Conservation (phyloP, 2,113 vertebrate genomes). For the Leucopsar rothschildi region DNA sequence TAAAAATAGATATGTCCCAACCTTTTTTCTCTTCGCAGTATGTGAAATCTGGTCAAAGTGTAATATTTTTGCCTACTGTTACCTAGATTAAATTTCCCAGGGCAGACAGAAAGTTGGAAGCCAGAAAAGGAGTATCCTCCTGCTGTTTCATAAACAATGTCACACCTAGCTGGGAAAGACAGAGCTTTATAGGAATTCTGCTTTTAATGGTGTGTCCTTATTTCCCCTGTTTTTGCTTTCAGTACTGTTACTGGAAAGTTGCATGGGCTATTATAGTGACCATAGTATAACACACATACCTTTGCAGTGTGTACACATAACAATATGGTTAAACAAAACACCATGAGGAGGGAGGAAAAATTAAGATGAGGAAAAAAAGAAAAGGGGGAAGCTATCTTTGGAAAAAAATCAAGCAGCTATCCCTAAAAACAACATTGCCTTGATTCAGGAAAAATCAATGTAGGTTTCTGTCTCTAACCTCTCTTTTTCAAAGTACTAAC, state of each 20-base stretch:
- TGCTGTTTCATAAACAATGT: slow-evolving; percentile 74
- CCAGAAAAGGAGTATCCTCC: slow-evolving; percentile 59
- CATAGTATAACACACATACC: background rate
- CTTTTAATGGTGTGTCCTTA: slow-evolving; percentile 53
- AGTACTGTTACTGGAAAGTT: slow-evolving; percentile 47
- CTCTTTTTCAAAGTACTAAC: background rate
- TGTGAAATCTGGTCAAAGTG: slow-evolving; percentile 69
- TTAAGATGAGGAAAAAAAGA: background rate
- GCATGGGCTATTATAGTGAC: background rate
- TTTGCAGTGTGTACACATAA: background rate
- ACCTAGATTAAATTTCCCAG: slow-evolving; percentile 75
- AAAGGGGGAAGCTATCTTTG: background rate
- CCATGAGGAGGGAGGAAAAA: background rate
- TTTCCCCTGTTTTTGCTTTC: slow-evolving; percentile 52
- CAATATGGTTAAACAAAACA: background rate
- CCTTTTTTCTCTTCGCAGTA: slow-evolving; percentile 68
- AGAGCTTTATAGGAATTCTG: slow-evolving; percentile 13
- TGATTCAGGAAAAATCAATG: background rate
- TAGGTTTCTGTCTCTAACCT: background rate
- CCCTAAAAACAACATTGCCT: background rate
- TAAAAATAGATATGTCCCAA: slow-evolving; percentile 72
- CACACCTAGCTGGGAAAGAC: slow-evolving; percentile 68
- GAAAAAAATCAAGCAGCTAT: background rate
- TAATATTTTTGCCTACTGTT: slow-evolving; percentile 76
- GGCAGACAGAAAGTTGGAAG: slow-evolving; percentile 65